phyloP scores from a whole-genome alignment of 2,113 vertebrate genomes.

The Pithys albifrons region DNA sequence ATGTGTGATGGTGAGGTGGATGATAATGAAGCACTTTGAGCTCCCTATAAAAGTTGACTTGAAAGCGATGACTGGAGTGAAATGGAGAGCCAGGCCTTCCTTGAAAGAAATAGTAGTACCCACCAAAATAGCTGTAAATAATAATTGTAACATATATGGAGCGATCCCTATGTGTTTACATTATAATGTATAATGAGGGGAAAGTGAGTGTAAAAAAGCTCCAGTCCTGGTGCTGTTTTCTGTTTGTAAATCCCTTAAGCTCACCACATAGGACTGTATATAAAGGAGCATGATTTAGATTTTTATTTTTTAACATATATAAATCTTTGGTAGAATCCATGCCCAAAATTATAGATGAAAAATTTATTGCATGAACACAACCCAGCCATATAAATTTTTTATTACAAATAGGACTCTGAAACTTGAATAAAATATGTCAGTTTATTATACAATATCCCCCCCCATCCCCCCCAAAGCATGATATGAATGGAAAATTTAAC shows the following conservation, averaged over 20 bases:
- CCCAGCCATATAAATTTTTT: constrained; percentile 61
- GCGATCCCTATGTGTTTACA: background rate
- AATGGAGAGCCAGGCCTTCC: constrained; percentile 8
- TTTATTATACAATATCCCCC: constrained; percentile 47
- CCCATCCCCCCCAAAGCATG: background rate
- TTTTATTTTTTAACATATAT: background rate
- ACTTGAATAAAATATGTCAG: constrained; percentile 67
- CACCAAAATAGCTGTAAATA: background rate
- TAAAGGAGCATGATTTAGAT: constrained; percentile 30
- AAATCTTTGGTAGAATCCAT: constrained; percentile 64
- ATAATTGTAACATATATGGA: background rate
- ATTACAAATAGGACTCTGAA: constrained; percentile 62
- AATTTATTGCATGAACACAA: constrained; percentile 62
- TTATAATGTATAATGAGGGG: constrained; percentile 18
- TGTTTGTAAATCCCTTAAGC: constrained; percentile 35
- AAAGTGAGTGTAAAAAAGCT: constrained; percentile 1
- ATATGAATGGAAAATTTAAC: constrained; percentile 33
- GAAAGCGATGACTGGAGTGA: constrained; percentile 14
- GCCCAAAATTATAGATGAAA: constrained; percentile 67
- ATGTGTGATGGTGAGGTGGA: background rate
- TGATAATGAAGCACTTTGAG: constrained; percentile 46
- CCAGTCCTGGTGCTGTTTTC: constrained; percentile 3
- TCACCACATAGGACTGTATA: background rate
- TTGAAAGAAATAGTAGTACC: constrained; percentile 35
- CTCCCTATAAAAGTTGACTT: constrained; percentile 44